Evolutionary conservation across 2,888 invertebrate genomes (phyloP), one percentile per base, ranked within the genome.

Genomic region (Nebria brevicollis): DNA sequence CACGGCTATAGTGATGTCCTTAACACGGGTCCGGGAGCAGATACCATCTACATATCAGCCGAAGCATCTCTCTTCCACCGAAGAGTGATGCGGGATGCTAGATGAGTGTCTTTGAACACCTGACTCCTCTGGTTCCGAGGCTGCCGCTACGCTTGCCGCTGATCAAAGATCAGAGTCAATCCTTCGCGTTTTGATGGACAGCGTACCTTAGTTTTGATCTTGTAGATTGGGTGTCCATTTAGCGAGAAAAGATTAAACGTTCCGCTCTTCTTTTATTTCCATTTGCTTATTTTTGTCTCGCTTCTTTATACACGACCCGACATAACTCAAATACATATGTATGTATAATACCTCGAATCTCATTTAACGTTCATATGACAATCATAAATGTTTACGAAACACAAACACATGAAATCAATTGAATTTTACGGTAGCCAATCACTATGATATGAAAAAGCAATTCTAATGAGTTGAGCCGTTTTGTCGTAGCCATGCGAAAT

Each of bases 121-220:
- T 86, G 86, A 86, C 85, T 83, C 83, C 70, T 82, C 65, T 77
- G 79, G 79, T 68, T 34, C 34, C 34, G 34, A n/a, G 25, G 72
- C 72, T 54, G 80, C 34, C 34, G 34, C 34, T 34, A 34, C 34
- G 34, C 34, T 85, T 85, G 87, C 87, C 87, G 86, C 87, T 86
- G 87, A 88, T 88, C 87, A 87, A 88, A 88, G 88, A 88, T 87
- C 87, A 87, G 86, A 88, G 88, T 88, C 88, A 88, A 88, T 88
- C 87, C 85, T 83, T 84, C 83, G 83, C 84, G 86, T 85, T 87
- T 87, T 88, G 88, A 88, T 88, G 86, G 88, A 88, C 88, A 87
- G 87, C 85, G 84, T 85, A 86, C 72, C 85, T 86, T 86, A 86
- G 86, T 87, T 86, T 86, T 85, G 85, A 86, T 86, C 84, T 84